Evolutionary conservation across 1,140 invertebrate genomes (phyloP), one percentile per base, ranked within the genome.

Genomic region (Tetramorium simillimum): DNA sequence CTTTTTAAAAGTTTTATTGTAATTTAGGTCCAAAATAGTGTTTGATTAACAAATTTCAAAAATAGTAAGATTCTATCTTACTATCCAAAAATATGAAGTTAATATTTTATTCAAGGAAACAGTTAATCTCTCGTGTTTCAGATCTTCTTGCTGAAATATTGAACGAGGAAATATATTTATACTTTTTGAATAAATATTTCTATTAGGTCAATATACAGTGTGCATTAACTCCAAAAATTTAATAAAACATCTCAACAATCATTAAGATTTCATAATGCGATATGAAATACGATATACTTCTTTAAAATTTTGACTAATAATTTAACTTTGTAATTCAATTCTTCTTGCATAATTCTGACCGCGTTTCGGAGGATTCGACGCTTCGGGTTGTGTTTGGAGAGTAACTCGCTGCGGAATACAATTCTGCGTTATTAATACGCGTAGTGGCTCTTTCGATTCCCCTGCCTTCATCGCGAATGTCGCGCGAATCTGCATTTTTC

Each of bases 401-500:
- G 43, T 33, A 49, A 33, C 14, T n/a, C 37, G 37, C 10, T 6
- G 21, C 33, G 49, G 24, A 16, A 56, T 72, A 40, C 67, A 46
- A 73, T 37, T 46, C 40, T 12, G 40, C 69, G 18, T 73, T 37
- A 56, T 53, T 53, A 21, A 81, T 69, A 70, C 56, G 56, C 28
- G 56, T 16, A 9, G 49, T 40, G 46, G n/a, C 33, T 40, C 46
- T 53, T 24, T 12, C 28, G 58, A 46, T 78, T 24, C n/a, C 16
- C 3, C 46, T 2, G 10, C n/a, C 37, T 40, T 81, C 46, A 14
- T 81, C 63, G 33, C 33, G 33, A 40, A 24, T 24, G 21, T 49
- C 46, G 58, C 76, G 43, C 76, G 28, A 78, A 78, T 69, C 67
- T 56, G 63, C 77, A 81, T 81, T 70, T 81, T 70, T 70, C 77